Base-by-base conservation (phyloP, 2,113 vertebrate species). In the Struthidea cinerea region DNA sequence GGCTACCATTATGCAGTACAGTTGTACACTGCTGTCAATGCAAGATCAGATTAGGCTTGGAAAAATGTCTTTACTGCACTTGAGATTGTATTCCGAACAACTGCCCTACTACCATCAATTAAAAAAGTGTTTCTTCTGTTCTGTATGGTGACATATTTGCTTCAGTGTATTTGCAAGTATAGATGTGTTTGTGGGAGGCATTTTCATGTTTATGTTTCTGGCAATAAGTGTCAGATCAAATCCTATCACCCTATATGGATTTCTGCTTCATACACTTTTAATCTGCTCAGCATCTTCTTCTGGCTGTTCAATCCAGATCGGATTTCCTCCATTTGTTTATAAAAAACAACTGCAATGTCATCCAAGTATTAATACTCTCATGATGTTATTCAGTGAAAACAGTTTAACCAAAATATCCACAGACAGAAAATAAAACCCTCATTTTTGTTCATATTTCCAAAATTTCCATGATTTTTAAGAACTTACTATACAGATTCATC, bases 261-360 rank as follows among this genome's bases (percentile, higher is more conserved):
- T 96, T 93, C 91, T 87, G 16, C 57, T 87, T 84, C 75, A 84
- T 39, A 42, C 16, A 67, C 53, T 69, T 94, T 90, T 78, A 94
- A 84, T 79, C 84, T 91, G 56, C 37, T 68, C 47, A 33, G 33
- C 32, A 37, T 89, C 57, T 77, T 75, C 52, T 82, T 78, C 60
- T 78, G 55, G 7, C 11, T 91, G 27, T 70, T 86, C 71, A 77
- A n/a, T 63, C 33, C 57, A 90, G 78, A 86, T 8, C 21, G 59
- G 42, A 73, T 12, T 83, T 86, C 14, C 39, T 80, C 24, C 12
- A 59, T 46, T 74, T 65, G 44, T 67, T 90, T 55, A 63, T 33
- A 16, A 80, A 73, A 91, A 79, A n/a, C 32, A 85, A 46, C 17
- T 24, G 41, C 28, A 57, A 47, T 60, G 92, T 80, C 46, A 70